Conservation (phyloP, 2,797 vertebrate species). For the Neoniphon sammara region DNA sequence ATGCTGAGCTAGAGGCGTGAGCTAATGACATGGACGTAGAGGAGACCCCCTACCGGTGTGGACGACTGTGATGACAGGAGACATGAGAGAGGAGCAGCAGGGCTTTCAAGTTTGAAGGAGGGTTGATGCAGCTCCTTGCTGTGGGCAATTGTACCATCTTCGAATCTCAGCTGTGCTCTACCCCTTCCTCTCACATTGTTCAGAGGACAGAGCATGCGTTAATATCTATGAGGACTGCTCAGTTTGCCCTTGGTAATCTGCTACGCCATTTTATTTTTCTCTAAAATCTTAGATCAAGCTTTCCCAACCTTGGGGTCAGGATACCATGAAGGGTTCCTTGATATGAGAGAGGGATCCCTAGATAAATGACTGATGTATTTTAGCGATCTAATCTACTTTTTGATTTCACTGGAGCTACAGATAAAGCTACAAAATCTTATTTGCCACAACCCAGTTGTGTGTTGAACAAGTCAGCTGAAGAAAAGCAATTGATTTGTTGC, state of each 20-base stretch:
- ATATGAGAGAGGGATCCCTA: conserved; percentile 18
- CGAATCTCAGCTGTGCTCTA: conserved; percentile 44
- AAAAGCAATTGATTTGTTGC: too few relatives aligned
- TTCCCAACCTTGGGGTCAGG: conserved; percentile 50
- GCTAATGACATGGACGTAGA: conserved; percentile 75
- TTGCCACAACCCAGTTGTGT: too few relatives aligned
- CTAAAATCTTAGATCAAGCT: conserved; percentile 37
- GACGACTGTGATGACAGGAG: conserved; percentile 71
- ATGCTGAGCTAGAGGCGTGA: conserved; percentile 60
- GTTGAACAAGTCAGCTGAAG: too few relatives aligned
- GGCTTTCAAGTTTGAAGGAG: conserved; percentile 68
- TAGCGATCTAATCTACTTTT: conserved; percentile 9
- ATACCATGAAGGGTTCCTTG: conserved; percentile 36
- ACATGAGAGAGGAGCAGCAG: conserved; percentile 74
- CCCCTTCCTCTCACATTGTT: conserved; percentile 39
- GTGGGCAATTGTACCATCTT: conserved; percentile 64
- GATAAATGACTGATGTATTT: conserved; percentile 41
- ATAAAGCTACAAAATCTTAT: not conserved
- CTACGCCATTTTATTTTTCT: conserved; percentile 48
- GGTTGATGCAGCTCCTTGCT: conserved; percentile 64
- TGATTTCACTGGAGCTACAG: not conserved
- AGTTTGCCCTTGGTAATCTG: conserved; percentile 57
- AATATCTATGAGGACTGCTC: conserved; percentile 49
- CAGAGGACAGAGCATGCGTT: conserved; percentile 35
- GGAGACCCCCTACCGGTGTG: conserved; percentile 69